Conservation (phyloP, 1,140 invertebrate species). For the Caligus rogercresseyi region DNA sequence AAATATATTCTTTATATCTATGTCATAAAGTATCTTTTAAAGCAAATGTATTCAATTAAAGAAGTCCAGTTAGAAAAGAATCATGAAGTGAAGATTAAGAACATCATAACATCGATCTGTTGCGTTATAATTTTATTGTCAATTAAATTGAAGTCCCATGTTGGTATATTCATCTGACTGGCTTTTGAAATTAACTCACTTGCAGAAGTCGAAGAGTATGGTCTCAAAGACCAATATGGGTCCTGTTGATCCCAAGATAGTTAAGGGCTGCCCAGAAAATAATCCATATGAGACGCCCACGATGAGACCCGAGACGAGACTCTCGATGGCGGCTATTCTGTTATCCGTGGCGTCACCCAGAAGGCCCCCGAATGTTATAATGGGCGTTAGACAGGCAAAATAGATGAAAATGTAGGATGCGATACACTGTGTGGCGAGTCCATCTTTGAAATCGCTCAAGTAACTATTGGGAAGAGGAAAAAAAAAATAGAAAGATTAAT, state of each 20-base stretch:
- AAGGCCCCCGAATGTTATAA: conserved; percentile 89
- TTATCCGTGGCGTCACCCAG: conserved; percentile 83
- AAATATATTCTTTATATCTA: too few species aligned
- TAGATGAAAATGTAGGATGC: conserved; percentile 97
- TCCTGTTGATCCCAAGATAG: conserved; percentile 91
- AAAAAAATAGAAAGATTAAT: not conserved
- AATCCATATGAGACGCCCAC: conserved; percentile 88
- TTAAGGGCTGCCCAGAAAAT: conserved; percentile 93
- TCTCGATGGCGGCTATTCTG: conserved; percentile 96
- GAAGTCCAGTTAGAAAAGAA: too few species aligned
- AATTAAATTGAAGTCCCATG: too few species aligned
- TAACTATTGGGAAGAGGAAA: conserved; percentile 21
- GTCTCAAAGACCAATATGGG: conserved; percentile 31
- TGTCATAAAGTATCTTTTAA: too few species aligned
- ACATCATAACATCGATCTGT: too few species aligned
- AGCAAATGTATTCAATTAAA: too few species aligned
- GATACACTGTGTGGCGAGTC: conserved; percentile 74
- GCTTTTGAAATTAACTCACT: not conserved
- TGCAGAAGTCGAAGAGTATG: conserved; percentile 30
- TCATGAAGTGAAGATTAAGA: too few species aligned
- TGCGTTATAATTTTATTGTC: too few species aligned
- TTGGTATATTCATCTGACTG: too few species aligned
- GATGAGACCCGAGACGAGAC: conserved; percentile 80
- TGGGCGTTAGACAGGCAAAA: conserved; percentile 92
- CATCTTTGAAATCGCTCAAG: conserved; percentile 48